Base-by-base conservation (phyloP, 1,140 invertebrate species). In the Orussus abietinus region DNA sequence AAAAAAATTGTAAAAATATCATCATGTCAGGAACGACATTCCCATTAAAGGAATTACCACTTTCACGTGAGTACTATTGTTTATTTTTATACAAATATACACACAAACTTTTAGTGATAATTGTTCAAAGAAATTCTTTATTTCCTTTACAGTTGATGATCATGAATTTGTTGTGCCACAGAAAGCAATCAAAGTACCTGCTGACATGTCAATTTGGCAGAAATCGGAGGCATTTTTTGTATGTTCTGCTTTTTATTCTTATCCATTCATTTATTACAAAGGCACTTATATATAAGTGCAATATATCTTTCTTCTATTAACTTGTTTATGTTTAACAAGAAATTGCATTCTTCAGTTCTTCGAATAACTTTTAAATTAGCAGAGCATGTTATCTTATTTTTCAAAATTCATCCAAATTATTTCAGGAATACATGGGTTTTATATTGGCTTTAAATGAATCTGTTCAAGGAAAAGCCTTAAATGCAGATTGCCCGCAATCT, bases 371-470 rank as follows among this genome's bases (percentile, higher is more conserved):
- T n/a, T n/a, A 12, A 31, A 6, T 28, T 12, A 12, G 4, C 4
- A 18, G 12, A 37, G 45, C 12, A 14, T 37, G 36, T n/a, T 22
- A 22, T 35, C 6, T 7, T 32, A 45, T 38, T 21, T 34, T 22
- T 30, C 22, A 12, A 40, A 9, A 17, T 9, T 5, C 11, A 20
- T 13, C 5, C 32, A 5, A 35, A 45, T 52, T 21, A 36, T 77
- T 75, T 26, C 63, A 87, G 77, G 89, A 96, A 73, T 85, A 92
- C 44, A 72, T 92, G 30, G 89, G 90, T 4, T 96, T 94, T 64
- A 82, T 96, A 55, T 78, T 84, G 41, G 83, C 85, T 11, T 73
- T 96, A 47, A 95, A 93, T 72, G 81, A 91, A 58, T 82, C 88
- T 7, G 83, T 94, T 3, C 85, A 86, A 72, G 85, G 85, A 13